Base-by-base conservation (phyloP, 2,888 invertebrate species). In the Acleris holmiana region DNA sequence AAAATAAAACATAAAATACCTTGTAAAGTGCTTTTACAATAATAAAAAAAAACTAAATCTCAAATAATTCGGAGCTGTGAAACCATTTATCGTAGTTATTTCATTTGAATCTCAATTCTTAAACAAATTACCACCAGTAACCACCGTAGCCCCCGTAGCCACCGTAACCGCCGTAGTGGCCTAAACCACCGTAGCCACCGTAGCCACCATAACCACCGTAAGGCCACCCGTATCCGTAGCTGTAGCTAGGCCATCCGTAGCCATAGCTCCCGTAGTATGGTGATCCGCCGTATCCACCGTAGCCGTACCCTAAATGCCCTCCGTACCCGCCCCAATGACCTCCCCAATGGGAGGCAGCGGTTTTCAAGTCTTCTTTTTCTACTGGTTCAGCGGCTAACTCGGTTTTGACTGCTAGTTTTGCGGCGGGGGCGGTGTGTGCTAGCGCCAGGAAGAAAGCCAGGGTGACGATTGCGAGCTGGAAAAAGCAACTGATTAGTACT, bases 301-400 rank as follows among this genome's bases (percentile, higher is more conserved):
- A 79, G 0, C 81, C 73, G 1, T 29, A 29, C 2, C 73, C 73
- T 56, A 67, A 71, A 25, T 67, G 62, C 0, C 76, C 62, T 1
- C 62, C 75, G 10, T 71, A 66, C 44, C 73, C 76, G 0, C 80
- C 78, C 50, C 69, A 72, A 40, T 80, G 76, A 0, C 86, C 86
- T 0, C 87, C 87, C 80, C 86, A 91, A 64, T 86, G 86, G 0
- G 91, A 84, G 0, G 92, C 93, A 0, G 89, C 89, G 0, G 91
- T 81, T 68, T 91, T 88, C 1, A 93, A 75, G 68, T 92, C 92
- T 15, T 86, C 89, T 19, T 88, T 85, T 3, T 85, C 87, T 2
- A 81, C 71, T 1, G 75, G 73, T 4, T 72, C 77, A 8, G 84
- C 62, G 55, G 86, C 85, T 50, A 84, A 75, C 18, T 70, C 56